Conservation (phyloP, 2,113 vertebrate genomes). For the Copsychus sechellarum region DNA sequence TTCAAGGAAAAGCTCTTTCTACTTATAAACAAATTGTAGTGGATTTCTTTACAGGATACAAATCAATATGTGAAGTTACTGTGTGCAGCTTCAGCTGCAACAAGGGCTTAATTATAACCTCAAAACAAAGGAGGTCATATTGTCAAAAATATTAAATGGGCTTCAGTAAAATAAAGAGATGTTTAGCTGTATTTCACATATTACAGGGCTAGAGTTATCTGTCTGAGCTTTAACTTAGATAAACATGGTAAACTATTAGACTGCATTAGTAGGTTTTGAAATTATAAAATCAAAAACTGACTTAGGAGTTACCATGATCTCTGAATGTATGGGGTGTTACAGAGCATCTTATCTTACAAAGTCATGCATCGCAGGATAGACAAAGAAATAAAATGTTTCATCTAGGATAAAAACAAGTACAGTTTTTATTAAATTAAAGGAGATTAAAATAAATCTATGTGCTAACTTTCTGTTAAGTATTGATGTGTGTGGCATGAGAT, state of each 20-base stretch:
- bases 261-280: neutral
- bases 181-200: neutral
- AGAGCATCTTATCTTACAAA: neutral
- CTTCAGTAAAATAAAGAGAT: neutral
- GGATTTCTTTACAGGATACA: neutral
- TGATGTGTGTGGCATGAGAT: neutral
- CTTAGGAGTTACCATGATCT: neutral
- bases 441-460: neutral
- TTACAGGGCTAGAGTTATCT: neutral
- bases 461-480: neutral
- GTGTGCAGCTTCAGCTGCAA: neutral
- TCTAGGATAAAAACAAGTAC: neutral
- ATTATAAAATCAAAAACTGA: neutral
- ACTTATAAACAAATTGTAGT: neutral
- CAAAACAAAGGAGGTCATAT: neutral
- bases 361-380: neutral
- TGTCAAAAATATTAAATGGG: neutral
- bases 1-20: neutral
- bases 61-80: neutral
- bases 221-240: neutral
- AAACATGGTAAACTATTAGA: neutral
- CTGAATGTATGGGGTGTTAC: neutral
- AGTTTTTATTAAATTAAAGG: neutral
- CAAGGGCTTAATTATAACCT: neutral
- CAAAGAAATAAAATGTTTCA: neutral